These are phyloP conservation scores for Tiliacea aurago DNA, from an alignment of 2,888 invertebrate species.

Conservation along the genomic window DNA sequence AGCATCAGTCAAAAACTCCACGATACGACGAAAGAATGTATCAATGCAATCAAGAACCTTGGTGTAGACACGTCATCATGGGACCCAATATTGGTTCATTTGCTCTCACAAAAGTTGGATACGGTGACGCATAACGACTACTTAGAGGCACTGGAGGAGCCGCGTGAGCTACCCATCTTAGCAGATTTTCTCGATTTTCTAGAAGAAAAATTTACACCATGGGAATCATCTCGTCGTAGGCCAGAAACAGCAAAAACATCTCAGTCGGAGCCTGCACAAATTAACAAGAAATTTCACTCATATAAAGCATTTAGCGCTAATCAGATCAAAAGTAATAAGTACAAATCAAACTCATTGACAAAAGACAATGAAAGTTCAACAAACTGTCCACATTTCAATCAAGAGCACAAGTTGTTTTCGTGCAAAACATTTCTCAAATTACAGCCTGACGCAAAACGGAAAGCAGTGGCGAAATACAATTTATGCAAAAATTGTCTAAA, in stretches of 20 bases:
- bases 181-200: background rate
- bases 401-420: background rate
- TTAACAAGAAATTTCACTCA: background rate
- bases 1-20: conserved; percentile 5
- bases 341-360: background rate
- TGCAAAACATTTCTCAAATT: background rate
- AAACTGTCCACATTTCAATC: background rate
- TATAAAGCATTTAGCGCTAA: background rate
- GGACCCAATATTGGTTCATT: background rate
- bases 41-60: conserved; percentile 1
- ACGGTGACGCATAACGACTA: background rate
- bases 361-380: background rate
- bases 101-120: background rate
- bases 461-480: background rate
- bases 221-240: background rate
- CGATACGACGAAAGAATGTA: background rate
- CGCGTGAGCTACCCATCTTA: background rate
- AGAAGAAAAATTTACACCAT: background rate
- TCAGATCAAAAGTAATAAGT: background rate
- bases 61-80: background rate
- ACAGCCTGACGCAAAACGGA: background rate
- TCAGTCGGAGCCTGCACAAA: background rate
- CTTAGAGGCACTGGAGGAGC: background rate
- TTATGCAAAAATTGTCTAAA: background rate
- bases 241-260: conserved; percentile 1